These are phyloP conservation scores for Cepaea nemoralis DNA, from an alignment of 1,140 invertebrate species.

Conservation along the genomic window DNA sequence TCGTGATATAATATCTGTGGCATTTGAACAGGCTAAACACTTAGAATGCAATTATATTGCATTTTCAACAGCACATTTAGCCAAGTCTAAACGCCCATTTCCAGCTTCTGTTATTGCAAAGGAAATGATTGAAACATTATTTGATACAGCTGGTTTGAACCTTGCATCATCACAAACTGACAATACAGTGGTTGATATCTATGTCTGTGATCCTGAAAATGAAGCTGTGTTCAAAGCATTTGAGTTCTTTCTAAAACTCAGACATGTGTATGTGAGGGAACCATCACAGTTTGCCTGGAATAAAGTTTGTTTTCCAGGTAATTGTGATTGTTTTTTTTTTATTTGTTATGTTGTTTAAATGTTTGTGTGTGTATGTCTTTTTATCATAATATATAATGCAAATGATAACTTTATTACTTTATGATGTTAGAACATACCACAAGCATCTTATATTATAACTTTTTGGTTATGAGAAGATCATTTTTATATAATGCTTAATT, in stretches of 20 bases:
- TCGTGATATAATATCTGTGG: neutral
- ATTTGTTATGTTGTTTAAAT: too few relatives aligned
- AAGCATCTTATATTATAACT: too few relatives aligned
- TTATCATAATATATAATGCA: too few relatives aligned
- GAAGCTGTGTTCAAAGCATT: constrained; percentile 5
- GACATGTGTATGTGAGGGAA: neutral
- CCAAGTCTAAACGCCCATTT: neutral
- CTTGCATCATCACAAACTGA: neutral
- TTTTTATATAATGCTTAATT: too few relatives aligned
- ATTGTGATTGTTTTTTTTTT: neutral
- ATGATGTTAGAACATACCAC: too few relatives aligned
- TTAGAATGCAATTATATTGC: neutral
- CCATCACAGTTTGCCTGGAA: neutral
- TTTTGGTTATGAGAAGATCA: too few relatives aligned
- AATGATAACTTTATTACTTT: too few relatives aligned
- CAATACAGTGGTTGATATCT: neutral
- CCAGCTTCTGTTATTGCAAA: constrained; percentile 4
- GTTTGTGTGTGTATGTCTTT: too few relatives aligned
- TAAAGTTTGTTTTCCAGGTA: neutral
- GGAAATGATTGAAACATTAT: neutral
- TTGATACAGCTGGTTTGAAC: neutral
- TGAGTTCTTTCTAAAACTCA: neutral
- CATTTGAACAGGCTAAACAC: neutral
- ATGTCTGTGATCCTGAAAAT: neutral
- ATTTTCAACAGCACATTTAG: neutral